These are phyloP conservation scores for Caracal caracal DNA, from an alignment of 2,113 vertebrate genomes.

Conservation along the genomic window DNA sequence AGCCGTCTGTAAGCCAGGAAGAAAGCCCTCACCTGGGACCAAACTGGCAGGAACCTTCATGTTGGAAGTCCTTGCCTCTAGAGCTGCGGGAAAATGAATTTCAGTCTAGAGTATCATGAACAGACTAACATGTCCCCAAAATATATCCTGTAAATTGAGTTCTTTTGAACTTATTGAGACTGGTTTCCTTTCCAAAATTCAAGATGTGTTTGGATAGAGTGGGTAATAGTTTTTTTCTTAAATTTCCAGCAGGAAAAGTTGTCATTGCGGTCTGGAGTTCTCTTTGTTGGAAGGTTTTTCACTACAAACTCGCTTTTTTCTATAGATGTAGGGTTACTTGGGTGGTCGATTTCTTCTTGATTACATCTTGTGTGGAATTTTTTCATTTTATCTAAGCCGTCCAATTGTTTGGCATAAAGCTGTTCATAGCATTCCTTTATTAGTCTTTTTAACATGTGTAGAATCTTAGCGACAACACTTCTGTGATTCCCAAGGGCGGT, in stretches of 20 bases:
- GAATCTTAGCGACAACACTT: background rate
- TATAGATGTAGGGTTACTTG: background rate
- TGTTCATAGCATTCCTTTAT: background rate
- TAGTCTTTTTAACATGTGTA: background rate
- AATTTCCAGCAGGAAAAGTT: background rate
- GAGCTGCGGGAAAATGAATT: background rate
- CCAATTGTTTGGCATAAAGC: background rate
- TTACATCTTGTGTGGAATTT: background rate
- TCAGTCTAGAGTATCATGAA: background rate
- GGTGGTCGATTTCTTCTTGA: background rate
- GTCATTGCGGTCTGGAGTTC: background rate
- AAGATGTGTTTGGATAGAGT: background rate
- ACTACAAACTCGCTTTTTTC: background rate
- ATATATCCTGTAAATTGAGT: background rate
- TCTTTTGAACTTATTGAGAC: background rate
- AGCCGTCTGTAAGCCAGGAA: background rate
- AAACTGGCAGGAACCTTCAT: background rate
- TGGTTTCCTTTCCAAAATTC: background rate
- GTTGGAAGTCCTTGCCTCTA: background rate
- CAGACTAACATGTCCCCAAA: too few relatives aligned
- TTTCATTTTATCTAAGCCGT: background rate
- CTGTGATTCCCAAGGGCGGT: background rate
- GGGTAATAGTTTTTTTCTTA: background rate
- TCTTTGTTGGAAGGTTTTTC: background rate
- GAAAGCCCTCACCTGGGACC: background rate